Base-by-base conservation (phyloP, 2,797 vertebrate genomes). In the Gila robusta region DNA sequence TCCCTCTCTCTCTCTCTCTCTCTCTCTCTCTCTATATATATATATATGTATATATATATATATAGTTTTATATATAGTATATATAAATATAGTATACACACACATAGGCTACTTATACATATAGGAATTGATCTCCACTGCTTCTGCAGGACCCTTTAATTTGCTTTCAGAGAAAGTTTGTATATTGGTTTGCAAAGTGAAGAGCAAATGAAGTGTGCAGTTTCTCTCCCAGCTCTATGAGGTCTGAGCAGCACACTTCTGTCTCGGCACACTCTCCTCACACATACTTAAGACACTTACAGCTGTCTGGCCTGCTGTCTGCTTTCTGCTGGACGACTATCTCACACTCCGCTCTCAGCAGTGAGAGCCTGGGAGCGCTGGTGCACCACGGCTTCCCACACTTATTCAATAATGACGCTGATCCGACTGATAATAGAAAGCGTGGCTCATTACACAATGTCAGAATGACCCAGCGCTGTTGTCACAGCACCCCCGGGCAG, bases 341-440 rank as follows among this genome's bases (percentile, higher is more conserved):
- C 89, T 85, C 94, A 94, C 92, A 90, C 93, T 94, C 94, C 91
- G 89, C 90, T 92, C 91, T 93, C 89, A 91, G 89, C 89, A 89
- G 92, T 88, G 92, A 69, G 92, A 94, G 95, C 93, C 95, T 96
- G 95, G 94, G 95, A 96, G 94, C 94, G 88, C 85, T 89, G 87
- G 79, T 86, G 91, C 87, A 90, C 87, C 90, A 84, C 73, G 87
- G 94, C 94, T 96, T 96, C 95, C 95, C 95, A 96, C 94, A 96
- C 95, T 94, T 94, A 90, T 93, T 91, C 90, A 93, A 93, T 93
- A 93, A 94, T 93, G 93, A 93, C 94, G 92, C 91, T 89, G 91
- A 93, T 92, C 89, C 92, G 35, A 83, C 82, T 90, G 91, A 96
- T 93, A 95, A 96, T 94, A 91, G 94, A 95, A 73, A 95, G 94